Conservation (phyloP, 2,113 vertebrate species). For the Dasypus novemcinctus region DNA sequence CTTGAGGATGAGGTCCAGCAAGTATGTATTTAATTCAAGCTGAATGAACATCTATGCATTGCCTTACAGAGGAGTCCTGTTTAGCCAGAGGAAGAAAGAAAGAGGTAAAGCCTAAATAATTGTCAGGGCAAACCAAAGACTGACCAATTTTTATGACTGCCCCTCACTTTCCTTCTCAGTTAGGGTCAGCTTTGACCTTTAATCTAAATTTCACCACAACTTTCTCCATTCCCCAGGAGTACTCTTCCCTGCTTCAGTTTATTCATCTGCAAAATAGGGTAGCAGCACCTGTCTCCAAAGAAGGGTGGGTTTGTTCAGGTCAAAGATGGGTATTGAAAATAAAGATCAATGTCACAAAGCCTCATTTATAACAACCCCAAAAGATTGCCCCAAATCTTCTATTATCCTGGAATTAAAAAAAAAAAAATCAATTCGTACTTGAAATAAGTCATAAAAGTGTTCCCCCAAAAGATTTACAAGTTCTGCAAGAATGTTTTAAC, state of each 20-base stretch:
- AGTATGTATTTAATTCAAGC: neutral
- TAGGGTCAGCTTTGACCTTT: neutral
- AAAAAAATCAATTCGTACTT: neutral
- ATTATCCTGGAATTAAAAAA: neutral
- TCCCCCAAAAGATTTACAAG: slow-evolving; percentile 16
- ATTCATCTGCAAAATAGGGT: neutral
- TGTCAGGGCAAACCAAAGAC: neutral
- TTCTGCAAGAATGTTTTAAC: neutral
- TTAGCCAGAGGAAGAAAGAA: neutral
- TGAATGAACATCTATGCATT: neutral
- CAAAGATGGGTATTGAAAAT: neutral
- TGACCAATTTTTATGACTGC: neutral
- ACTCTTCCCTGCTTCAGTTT: neutral
- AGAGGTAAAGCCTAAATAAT: neutral
- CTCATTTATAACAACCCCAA: neutral
- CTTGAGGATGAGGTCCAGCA: neutral
- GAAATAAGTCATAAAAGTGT: neutral
- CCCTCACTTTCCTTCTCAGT: neutral
- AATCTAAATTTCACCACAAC: neutral
- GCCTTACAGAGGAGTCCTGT: neutral
- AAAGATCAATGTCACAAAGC: neutral
- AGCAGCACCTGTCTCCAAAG: neutral
- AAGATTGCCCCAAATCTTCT: slow-evolving; percentile 23
- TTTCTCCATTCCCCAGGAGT: neutral
- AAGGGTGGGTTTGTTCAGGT: neutral